Percentiles rank a stretch among this genome's conserved stretches.
phyloP scores from a whole-genome alignment of 1,140 invertebrate species.

The Zaprionus capensis region DNA sequence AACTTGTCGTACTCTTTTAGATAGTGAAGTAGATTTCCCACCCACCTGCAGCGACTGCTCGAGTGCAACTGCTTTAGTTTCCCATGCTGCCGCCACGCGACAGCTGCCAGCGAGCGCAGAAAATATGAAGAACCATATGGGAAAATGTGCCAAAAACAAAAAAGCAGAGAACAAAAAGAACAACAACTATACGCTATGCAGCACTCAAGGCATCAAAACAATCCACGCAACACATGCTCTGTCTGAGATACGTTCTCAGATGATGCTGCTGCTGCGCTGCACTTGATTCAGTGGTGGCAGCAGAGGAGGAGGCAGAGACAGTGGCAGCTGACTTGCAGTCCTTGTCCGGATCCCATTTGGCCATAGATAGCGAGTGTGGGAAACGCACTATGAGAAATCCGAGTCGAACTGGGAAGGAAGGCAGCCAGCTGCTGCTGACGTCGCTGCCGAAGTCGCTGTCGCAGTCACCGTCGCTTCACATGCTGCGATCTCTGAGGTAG shows the following conservation, averaged over 20 bases:
- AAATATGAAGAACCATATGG: slow-evolving; percentile 73
- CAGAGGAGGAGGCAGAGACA: slow-evolving; percentile 7
- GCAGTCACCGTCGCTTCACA: slow-evolving; percentile 23
- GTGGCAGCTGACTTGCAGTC: slow-evolving; percentile 74
- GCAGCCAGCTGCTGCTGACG: slow-evolving; percentile 32
- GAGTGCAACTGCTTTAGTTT: slow-evolving; percentile 65
- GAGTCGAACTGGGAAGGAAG: slow-evolving; percentile 24
- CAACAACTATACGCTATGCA: background rate
- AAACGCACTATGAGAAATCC: slow-evolving; percentile 74
- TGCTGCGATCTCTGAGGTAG: slow-evolving; percentile 44
- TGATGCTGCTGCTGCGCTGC: slow-evolving; percentile 35
- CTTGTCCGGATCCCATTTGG: slow-evolving; percentile 38
- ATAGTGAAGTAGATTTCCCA: slow-evolving; percentile 7
- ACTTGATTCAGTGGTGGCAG: slow-evolving; percentile 51
- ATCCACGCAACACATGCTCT: slow-evolving; percentile 64
- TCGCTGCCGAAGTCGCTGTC: background rate
- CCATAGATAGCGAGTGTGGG: slow-evolving; percentile 68
- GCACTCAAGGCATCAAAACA: slow-evolving; percentile 42
- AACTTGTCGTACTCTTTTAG: background rate
- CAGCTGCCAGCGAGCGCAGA: slow-evolving; percentile 58
- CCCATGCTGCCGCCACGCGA: slow-evolving; percentile 62
- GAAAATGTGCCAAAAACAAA: slow-evolving; percentile 69
- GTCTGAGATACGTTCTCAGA: slow-evolving; percentile 9
- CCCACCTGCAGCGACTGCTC: slow-evolving; percentile 41
- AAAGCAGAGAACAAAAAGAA: slow-evolving; percentile 31